These are phyloP conservation scores for Cervus canadensis DNA, from an alignment of 2,113 vertebrate genomes.

Conservation along the genomic window DNA sequence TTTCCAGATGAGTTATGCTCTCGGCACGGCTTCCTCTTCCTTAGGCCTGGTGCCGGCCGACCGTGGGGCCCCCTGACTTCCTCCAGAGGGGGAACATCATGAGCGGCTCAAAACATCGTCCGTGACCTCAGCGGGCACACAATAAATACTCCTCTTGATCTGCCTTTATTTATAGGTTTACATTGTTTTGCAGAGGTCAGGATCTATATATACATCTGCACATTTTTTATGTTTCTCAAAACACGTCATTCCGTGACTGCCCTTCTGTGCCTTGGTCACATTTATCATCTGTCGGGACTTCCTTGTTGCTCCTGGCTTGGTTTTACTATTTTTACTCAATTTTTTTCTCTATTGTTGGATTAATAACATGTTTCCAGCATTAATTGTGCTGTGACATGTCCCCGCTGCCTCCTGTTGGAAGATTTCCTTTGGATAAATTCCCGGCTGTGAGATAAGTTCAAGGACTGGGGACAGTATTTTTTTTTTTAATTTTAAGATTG, in stretches of 20 bases:
- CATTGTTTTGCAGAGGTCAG: not conserved
- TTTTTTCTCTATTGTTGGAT: not conserved
- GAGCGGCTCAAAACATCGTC: too few relatives aligned
- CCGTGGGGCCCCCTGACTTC: not conserved
- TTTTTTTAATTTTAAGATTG: not conserved
- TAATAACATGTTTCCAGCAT: not conserved
- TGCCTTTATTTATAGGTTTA: not conserved
- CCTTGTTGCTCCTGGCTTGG: not conserved
- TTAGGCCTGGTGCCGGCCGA: rapidly evolving
- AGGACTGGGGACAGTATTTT: not conserved
- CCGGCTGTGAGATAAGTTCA: not conserved
- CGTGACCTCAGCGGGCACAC: not conserved
- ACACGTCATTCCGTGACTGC: not conserved
- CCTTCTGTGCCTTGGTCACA: too few relatives aligned
- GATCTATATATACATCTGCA: rapidly evolving
- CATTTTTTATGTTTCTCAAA: not conserved
- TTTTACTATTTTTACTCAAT: not conserved
- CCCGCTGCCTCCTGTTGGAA: not conserved
- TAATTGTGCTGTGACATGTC: not conserved
- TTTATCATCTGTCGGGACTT: not conserved
- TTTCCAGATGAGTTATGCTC: not conserved
- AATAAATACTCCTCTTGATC: not conserved
- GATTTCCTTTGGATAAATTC: not conserved
- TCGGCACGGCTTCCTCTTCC: not conserved
- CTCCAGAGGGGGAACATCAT: not conserved